Base-by-base conservation (phyloP, 2,797 vertebrate genomes). In the Cossypha caffra region DNA sequence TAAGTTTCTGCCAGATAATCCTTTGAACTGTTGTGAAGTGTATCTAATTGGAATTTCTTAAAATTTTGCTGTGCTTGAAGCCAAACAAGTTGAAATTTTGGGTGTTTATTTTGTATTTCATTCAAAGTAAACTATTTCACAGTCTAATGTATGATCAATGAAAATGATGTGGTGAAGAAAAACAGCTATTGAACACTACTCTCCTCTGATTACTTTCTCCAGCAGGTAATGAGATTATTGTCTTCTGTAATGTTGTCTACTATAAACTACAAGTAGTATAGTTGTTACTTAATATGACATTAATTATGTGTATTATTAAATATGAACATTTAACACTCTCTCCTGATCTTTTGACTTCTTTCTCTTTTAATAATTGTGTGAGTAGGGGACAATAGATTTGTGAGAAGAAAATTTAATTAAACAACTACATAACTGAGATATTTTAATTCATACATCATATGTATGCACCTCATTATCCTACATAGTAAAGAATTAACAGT, bases 221-320 rank as follows among this genome's bases (percentile, higher is more conserved):
- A 94, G 88, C 88, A 95, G 93, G 93, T 94, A 95, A 88, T 95
- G 95, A 97, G 95, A 97, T 96, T 83, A 97, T 96, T 88, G 94
- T 96, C 84, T 95, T 84, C 61, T 66, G 37, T 66, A 93, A 95
- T 20, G 14, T 90, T 89, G 91, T 89, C 78, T 81, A 33, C 42
- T 93, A 61, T 85, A 59, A 97, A 96, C 64, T 95, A 95, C 96
- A 96, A 97, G 95, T 86, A 94, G 37, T 67, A 88, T 95, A 93
- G 93, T 62, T 95, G 90, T 94, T 96, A 88, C 50, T 80, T 95
- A 87, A 93, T 84, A 72, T 87, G 86, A 82, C 86, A 88, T 43
- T 10, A 43, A 43, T 43, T 43, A 43, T 43, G 42, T 43, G 42
- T 43, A 19, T 43, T 19, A 43, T 43, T 43, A 43, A 43, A 43